These are phyloP conservation scores for Calliscelio sp. DNA, from an alignment of 2,888 invertebrate species.

Conservation along the genomic window DNA sequence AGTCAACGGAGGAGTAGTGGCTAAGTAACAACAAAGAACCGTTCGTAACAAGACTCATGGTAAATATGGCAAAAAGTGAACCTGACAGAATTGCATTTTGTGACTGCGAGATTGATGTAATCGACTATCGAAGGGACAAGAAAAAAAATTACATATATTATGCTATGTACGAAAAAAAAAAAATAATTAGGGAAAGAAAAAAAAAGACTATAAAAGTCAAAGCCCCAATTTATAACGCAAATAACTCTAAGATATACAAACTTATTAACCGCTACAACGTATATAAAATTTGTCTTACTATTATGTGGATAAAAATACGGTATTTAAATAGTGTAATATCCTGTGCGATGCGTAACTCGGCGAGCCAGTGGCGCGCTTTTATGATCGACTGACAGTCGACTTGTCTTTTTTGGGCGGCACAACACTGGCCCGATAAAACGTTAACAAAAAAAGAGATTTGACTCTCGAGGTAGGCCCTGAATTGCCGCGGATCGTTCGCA, in stretches of 20 bases:
- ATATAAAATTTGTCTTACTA: constrained; percentile 67
- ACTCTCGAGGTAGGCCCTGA: constrained; percentile 70
- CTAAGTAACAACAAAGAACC: constrained; percentile 51
- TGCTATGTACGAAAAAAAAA: neutral
- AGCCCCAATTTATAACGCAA: constrained; percentile 63
- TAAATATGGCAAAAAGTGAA: constrained; percentile 53
- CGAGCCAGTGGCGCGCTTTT: constrained; percentile 40
- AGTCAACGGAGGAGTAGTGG: constrained; percentile 34
- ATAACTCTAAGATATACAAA: constrained; percentile 69
- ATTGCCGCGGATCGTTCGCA: constrained; percentile 14
- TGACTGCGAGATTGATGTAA: constrained; percentile 81
- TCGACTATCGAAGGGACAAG: constrained; percentile 60
- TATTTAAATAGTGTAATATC: constrained; percentile 67
- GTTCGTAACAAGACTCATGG: constrained; percentile 42
- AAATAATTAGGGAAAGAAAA: constrained; percentile 31
- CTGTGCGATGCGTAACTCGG: constrained; percentile 54
- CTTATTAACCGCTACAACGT: constrained; percentile 69
- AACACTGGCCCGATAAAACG: constrained; percentile 27
- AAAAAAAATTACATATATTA: no score
- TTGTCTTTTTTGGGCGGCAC: no score
- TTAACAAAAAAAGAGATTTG: constrained; percentile 67
- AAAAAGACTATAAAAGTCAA: constrained; percentile 62
- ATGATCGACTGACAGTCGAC: no score
- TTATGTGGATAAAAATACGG: constrained; percentile 61
- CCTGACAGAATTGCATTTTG: constrained; percentile 82